Evolutionary conservation across 2,113 vertebrate genomes (phyloP), one percentile per base, ranked within the genome.

Genomic region (Coregonus clupeaformis): DNA sequence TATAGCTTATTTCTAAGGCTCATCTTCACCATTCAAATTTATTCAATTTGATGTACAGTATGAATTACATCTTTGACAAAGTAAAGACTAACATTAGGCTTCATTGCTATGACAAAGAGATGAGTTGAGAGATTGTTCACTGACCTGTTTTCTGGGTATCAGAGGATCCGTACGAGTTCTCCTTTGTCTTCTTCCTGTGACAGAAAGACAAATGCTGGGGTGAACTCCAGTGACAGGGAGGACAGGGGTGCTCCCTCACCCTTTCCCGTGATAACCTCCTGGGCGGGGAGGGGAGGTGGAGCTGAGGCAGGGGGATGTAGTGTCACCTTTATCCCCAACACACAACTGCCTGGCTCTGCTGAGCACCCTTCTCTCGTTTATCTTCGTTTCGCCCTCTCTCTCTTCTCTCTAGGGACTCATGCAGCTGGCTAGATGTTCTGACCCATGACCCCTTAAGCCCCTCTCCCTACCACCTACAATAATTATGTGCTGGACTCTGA

Each of bases 151-250:
- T 93, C 73, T 91, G 92, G 69, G 85, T 80, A 57, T 93, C 92
- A n/a, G 91, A 72, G 49, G 94, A 91, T 74, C 91, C 90, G 0
- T 92, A 94, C 0, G 86, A 75, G 84, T 89, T 89, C 81, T 92
- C 92, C 87, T 94, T 94, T 72, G 89, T 91, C 86, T 94, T 94
- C 89, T 84, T 93, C 88, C 95, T 96, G 81, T 0, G 77, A 75
- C 89, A 73, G 47, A 89, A 78, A 52, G 16, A 77, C 80, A 87
- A 73, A 75, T 42, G 68, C 14, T 30, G 25, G 7, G 1, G 6
- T 73, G 30, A 75, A 69, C n/a, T 27, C 45, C 57, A 49, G 57
- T 24, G 77, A 71, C 71, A 47, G 20, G 12, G 3, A 24, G 36
- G 36, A 47, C 59, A 22, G 36, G 67, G 36, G 18, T 52, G 12